Base-by-base conservation (phyloP, 1,140 invertebrate genomes). In the Solen grandis region DNA sequence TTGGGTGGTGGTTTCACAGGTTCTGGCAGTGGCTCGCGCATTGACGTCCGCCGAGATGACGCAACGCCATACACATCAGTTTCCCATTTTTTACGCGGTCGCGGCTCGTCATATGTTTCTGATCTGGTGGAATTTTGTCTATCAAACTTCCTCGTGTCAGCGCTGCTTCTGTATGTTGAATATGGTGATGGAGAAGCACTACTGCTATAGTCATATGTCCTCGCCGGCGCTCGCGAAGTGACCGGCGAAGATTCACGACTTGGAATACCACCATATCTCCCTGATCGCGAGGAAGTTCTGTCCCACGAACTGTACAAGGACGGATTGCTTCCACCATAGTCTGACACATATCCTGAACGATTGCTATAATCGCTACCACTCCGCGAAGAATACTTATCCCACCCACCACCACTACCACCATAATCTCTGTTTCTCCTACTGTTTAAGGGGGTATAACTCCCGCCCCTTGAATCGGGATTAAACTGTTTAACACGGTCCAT, bases 341-440 rank as follows among this genome's bases (percentile, higher is more conserved):
- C 90, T 10, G 90, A 90, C 72, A 90, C 85, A 82, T 90, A 90
- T 27, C 90, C 89, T 38, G 88, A 88, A 55, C 83, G 84, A 62
- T 70, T 87, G 38, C 82, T 86, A 66, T 89, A 87, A 66, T 89
- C 87, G 25, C 87, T 86, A n/a, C 70, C 76, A 82, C 84, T 87
- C 41, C 84, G 72, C 8, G 84, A 81, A 5, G 88, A 88, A 80
- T 87, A 87, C 76, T 88, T 85, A 74, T 89, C 88, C 74, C 76
- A 41, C 33, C 41, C 31, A 76, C 50, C 22, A 35, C 41, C 77
- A 60, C 84, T 59, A 63, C 80, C 70, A 77, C 84, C 80, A 50
- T 83, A 84, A 36, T 84, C 82, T 29, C 87, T 77, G 13, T 35
- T 50, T 22, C 74, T 77, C 36, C 73, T 66, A 46, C 66, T 83